Base-by-base conservation (phyloP, 37 sponge, comb jelly and placozoan genomes). In the Bolinopsis microptera region DNA sequence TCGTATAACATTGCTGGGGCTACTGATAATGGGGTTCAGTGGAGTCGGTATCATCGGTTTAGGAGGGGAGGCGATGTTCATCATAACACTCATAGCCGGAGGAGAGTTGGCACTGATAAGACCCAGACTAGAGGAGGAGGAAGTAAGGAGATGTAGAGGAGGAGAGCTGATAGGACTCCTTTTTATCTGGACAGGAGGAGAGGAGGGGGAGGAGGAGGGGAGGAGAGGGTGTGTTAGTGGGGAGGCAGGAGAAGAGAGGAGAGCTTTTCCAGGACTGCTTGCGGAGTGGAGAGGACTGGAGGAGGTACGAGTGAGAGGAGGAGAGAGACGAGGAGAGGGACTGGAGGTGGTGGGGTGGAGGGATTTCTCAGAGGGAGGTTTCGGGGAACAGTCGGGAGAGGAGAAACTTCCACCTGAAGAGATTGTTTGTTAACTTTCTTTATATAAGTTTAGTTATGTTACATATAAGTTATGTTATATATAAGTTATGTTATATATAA, bases 381-480 rank as follows among this genome's bases (percentile, higher is more conserved):
- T 27, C 18, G 80, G 80, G 0, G 80, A 77, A 36, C 80, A 77
- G 80, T 77, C 80, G 13, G 80, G 80, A 21, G 80, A 77, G 80
- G 80, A 77, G 80, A 77, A 77, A 77, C 80, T 77, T 35, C 80
- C 80, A 9, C 80, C 80, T 77, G 80, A 77, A n/a, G n/a, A n/a
- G n/a, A n/a, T n/a, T n/a, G n/a, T n/a, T n/a, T n/a, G n/a, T n/a
- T n/a, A n/a, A n/a, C n/a, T n/a, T n/a, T n/a, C n/a, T n/a, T n/a
- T n/a, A n/a, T n/a, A n/a, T n/a, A n/a, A n/a, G n/a, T n/a, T n/a
- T n/a, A n/a, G n/a, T n/a, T n/a, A n/a, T n/a, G n/a, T n/a, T n/a
- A n/a, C n/a, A n/a, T n/a, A n/a, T n/a, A n/a, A n/a, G n/a, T n/a
- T n/a, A n/a, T n/a, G n/a, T n/a, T n/a, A n/a, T n/a, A n/a, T n/a